Evolutionary conservation across 2,113 vertebrate genomes (phyloP), one percentile per base, ranked within the genome.

Genomic region (Murina feae): DNA sequence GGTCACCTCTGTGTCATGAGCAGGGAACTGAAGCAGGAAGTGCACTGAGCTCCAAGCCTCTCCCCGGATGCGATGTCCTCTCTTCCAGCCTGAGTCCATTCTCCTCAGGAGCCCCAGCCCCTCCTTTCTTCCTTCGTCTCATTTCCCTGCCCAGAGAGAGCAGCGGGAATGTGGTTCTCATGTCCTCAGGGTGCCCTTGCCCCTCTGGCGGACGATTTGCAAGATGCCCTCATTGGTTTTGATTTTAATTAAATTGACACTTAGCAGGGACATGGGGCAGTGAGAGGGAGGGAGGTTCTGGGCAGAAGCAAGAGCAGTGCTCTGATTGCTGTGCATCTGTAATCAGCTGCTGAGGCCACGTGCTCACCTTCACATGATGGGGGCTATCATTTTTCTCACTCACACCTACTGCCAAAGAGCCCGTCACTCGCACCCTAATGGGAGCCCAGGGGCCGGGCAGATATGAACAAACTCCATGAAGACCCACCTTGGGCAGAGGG

Each of bases 51-150:
- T 6, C 32, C 39, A 10, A 55, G 17, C 20, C 53, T 51, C 21
- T 10, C 18, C 58, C 58, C 0, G 1, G 23, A 28, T 28, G 58
- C 3, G 1, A 1, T 0, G 0, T 42, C n/a, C 17, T 18, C 2
- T 35, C 55, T 16, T 72, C 11, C 49, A 69, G 42, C 13, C 42
- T 28, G 37, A 6, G 9, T 21, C 37, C 37, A 1, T 49, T 30
- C 37, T 84, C 42, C 53, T 65, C 35, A 21, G 17, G 23, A 71
- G 30, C 47, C 13, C 4, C 30, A 25, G 6, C 10, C 6, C 58
- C 58, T 30, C n/a, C 18, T 39, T 28, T 12, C 16, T 75, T 69
- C 58, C 60, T 63, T 63, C 8, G 30, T 32, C 9, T 79, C n/a
- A 14, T 17, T 17, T 51, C 6, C 30, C 28, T 4, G 0, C n/a